Evolutionary conservation across 1,140 invertebrate species (phyloP), one percentile per base, ranked within the genome.

Genomic region (Bombus confusus): DNA sequence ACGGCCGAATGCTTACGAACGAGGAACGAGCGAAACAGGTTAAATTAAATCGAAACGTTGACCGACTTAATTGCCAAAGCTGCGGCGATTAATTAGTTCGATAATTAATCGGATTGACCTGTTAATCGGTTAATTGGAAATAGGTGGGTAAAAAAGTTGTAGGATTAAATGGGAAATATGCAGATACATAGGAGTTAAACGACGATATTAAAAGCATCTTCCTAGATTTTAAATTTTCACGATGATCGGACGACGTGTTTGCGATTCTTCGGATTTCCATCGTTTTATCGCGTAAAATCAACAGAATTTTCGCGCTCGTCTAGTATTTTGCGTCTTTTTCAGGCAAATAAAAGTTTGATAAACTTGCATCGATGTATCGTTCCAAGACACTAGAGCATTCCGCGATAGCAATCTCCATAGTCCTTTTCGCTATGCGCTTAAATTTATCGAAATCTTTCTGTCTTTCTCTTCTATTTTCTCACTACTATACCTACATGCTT

Each of bases 401-500:
- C 18, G 18, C 6, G 47, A 52, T 52, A 52, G 18, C 47, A 52
- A 62, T 4, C 13, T 62, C n/a, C 12, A 12, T 0, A 62, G n/a
- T n/a, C 28, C 28, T 13, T 4, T n/a, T 12, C 10, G 1, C 25
- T 59, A 28, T 12, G 9, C 2, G 25, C 59, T 28, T 59, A 71
- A 68, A 69, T 77, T 57, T 82, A 41, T 66, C 43, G 47, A 75
- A 74, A 74, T 75, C 47, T 0, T 52, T 22, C 62, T 10, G 39
- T 6, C 12, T 6, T 25, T 15, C 28, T 25, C 39, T 57, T 73
- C n/a, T 52, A 31, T 43, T 41, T 15, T 0, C 15, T 12, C 28
- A 13, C 25, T 78, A 9, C 31, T 34, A 13, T 76, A 52, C 18
- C 47, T 52, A 80, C 57, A 52, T 81, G 37, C 72, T 34, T 84